Evolutionary conservation across 2,888 invertebrate genomes (phyloP).

Genomic region (Epinotia demarniana): DNA sequence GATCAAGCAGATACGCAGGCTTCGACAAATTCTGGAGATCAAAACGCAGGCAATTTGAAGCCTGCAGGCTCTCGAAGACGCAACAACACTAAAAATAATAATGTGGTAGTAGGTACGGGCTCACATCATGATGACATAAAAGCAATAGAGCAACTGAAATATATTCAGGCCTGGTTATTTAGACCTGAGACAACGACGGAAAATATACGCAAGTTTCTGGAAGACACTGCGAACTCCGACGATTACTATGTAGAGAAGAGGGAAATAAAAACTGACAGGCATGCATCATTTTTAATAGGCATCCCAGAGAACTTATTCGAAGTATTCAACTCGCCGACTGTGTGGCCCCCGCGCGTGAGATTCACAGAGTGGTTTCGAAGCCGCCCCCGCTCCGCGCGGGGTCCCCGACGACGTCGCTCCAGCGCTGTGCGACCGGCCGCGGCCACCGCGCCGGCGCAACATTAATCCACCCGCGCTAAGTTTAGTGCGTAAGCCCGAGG

Average conservation of each 20-base stretch:
- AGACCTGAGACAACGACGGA: no score
- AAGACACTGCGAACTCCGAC: no score
- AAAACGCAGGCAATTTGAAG: neutral
- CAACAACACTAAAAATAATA: neutral
- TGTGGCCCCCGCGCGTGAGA: no score
- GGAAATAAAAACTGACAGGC: no score
- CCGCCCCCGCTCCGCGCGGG: conserved; percentile 16
- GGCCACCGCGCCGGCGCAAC: neutral
- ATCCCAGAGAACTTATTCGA: no score
- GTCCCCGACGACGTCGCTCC: neutral
- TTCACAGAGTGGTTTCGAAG: no score
- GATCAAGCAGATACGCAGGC: no score
- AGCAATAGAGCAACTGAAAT: neutral
- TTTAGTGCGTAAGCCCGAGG: neutral
- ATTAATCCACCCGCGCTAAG: neutral
- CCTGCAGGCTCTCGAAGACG: neutral
- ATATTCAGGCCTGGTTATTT: conserved; percentile 4
- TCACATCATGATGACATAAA: neutral
- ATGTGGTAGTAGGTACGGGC: conserved; percentile 5
- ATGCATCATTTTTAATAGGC: no score
- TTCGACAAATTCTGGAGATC: neutral
- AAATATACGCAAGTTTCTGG: no score
- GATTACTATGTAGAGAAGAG: no score
- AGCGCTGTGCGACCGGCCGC: neutral
- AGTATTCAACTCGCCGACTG: no score